These are phyloP conservation scores for Eupithecia pulchellata DNA, from an alignment of 2,888 invertebrate genomes.

Conservation along the genomic window DNA sequence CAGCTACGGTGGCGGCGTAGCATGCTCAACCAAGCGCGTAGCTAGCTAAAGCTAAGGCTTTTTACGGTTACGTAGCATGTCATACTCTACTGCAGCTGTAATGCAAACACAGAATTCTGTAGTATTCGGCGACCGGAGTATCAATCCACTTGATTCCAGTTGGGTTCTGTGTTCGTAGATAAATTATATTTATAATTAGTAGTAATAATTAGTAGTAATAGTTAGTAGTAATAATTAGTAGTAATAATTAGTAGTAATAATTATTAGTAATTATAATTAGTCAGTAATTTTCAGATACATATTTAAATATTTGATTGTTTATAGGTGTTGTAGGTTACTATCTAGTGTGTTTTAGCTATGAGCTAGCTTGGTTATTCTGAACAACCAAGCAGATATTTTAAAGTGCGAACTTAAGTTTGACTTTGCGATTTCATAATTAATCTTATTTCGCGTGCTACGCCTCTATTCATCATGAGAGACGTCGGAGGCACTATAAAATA, in stretches of 20 bases:
- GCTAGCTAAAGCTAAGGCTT: background rate
- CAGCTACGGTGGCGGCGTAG: background rate
- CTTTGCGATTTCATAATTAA: constrained; percentile 7
- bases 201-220: too few species aligned
- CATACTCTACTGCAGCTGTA: too few species aligned
- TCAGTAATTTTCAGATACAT: background rate
- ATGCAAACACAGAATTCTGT: background rate
- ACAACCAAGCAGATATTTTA: background rate
- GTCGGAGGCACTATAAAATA: constrained; percentile 16
- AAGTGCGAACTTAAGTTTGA: constrained; percentile 3
- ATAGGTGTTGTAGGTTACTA: background rate
- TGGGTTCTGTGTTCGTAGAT: background rate
- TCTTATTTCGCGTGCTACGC: constrained; percentile 21
- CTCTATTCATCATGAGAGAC: constrained; percentile 19
- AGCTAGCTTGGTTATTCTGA: background rate
- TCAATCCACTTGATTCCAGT: too few species aligned
- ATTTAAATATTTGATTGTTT: background rate
- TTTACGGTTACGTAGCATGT: too few species aligned
- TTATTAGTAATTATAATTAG: too few species aligned
- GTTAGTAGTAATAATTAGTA: too few species aligned
- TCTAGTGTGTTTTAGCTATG: too few species aligned
- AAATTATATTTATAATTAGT: too few species aligned
- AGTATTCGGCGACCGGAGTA: too few species aligned
- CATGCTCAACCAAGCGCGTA: background rate
- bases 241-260: too few species aligned